These are phyloP conservation scores for Sebastes ruberrimus DNA, from an alignment of 2,797 vertebrate genomes.

Conservation along the genomic window DNA sequence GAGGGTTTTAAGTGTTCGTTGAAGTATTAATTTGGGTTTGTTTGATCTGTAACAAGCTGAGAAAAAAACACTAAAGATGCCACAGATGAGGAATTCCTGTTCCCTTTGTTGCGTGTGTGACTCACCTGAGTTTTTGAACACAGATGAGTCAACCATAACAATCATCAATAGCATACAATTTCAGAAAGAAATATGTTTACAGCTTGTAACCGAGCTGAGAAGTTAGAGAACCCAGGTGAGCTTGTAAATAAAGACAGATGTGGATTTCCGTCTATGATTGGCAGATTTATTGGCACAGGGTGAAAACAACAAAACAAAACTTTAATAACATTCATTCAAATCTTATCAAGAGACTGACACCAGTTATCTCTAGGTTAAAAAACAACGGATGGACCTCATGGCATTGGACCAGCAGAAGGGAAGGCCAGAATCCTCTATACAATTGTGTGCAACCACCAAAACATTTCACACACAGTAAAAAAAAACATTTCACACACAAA, in stretches of 20 bases:
- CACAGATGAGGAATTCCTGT: not conserved
- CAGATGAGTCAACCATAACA: not conserved
- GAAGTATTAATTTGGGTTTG: not conserved
- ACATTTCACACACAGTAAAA: not conserved
- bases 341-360: not conserved
- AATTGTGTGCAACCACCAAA: not conserved
- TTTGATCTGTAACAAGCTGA: not conserved
- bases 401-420: not conserved
- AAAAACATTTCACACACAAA: not conserved
- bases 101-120: not conserved
- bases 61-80: not conserved
- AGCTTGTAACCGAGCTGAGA: not conserved
- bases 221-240: not conserved
- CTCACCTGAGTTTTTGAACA: not conserved
- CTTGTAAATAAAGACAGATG: not conserved
- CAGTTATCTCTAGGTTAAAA: not conserved
- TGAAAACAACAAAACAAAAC: not conserved
- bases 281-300: not conserved
- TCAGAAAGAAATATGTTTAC: not conserved
- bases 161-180: not conserved
- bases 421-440: not conserved
- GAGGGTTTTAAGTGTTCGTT: not conserved
- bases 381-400: not conserved
- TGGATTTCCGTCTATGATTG: not conserved
- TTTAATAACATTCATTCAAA: not conserved